Base-by-base conservation (phyloP, 2,113 vertebrate genomes). In the Epinephelus lanceolatus region DNA sequence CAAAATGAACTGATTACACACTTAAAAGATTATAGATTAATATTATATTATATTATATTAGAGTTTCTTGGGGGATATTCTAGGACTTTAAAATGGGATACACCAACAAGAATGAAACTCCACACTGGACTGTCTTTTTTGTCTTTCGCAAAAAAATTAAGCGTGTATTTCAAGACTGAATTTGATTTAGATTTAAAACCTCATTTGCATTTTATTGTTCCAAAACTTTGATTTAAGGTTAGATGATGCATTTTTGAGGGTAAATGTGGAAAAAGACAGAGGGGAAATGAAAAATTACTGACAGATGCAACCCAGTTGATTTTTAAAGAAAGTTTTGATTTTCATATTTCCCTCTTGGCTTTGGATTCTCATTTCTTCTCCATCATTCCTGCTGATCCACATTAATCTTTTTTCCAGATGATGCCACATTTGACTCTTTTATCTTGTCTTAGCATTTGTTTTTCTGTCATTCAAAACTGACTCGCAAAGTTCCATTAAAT, bases 311-410 rank as follows among this genome's bases (percentile, higher is more conserved):
- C n/a, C 23, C 21, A 6, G 19, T 13, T 18, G 19, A 68, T 8
- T 30, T 55, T 60, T 52, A 11, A 7, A 18, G 21, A 42, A 49
- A 33, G 7, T 47, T 76, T 45, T 25, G 23, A 60, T 42, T 52
- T 71, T 57, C 37, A 71, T 51, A 27, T 65, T 40, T 42, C 52
- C 42, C 47, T 77, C 37, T 68, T 49, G 68, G 47, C 17, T 37
- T 45, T 12, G 25, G 10, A 63, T 37, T 51, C 25, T 51, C 8
- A 27, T 51, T 71, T 56, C 2, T 70, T 49, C 25, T 19, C 45
- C 60, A 12, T 4, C 51, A 53, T 8, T 27, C 27, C 15, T 23
- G 17, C 66, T 70, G 30, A 70, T 53, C 57, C 42, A 14, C 33
- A 40, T 8, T 30, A 42, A 78, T 72, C 19, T 59, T 47, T 25